Evolutionary conservation across 2,113 vertebrate species (phyloP), one percentile per base, ranked within the genome.

Genomic region (Chaetura pelagica): DNA sequence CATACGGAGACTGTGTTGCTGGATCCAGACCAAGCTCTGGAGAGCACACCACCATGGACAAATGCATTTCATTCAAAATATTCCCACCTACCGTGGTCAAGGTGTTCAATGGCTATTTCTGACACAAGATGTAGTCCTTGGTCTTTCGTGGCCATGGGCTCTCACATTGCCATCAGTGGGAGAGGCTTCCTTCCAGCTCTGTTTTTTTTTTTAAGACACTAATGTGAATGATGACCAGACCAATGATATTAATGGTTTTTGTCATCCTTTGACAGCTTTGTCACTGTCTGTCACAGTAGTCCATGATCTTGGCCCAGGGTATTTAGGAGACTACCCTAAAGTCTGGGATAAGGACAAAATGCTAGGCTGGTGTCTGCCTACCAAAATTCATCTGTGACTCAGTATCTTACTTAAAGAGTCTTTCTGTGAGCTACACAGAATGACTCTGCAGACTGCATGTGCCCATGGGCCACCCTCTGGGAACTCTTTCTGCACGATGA

Each of bases 31-130:
- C 40, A 35, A 68, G 24, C 18, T 52, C 40, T 21, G 21, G 67
- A 85, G 58, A 20, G 38, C 1, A 0, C 7, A 66, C 3, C 26
- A 57, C 18, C 55, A n/a, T 2, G 34, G 51, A 71, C 34, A 75
- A 84, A 63, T 3, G 67, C 2, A 9, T 27, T 40, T 73, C 4
- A 4, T 48, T 35, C 51, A 62, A 48, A 44, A 34, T 20, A 29
- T 15, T 78, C 30, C 72, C 55, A 79, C 18, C 46, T 20, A 21
- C 29, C 10, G 8, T 3, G 19, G 35, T 27, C 80, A 69, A n/a
- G 0, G 9, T 3, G 4, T 13, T 27, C 63, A 9, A 3, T 0
- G 17, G 46, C n/a, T 64, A 34, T 1, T 88, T n/a, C 34, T 21
- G 14, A 57, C 2, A 1, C 26, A 42, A 35, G 38, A 29, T 17